These are phyloP conservation scores for Bombus pyrosoma DNA, from an alignment of 1,140 invertebrate species.

Conservation along the genomic window DNA sequence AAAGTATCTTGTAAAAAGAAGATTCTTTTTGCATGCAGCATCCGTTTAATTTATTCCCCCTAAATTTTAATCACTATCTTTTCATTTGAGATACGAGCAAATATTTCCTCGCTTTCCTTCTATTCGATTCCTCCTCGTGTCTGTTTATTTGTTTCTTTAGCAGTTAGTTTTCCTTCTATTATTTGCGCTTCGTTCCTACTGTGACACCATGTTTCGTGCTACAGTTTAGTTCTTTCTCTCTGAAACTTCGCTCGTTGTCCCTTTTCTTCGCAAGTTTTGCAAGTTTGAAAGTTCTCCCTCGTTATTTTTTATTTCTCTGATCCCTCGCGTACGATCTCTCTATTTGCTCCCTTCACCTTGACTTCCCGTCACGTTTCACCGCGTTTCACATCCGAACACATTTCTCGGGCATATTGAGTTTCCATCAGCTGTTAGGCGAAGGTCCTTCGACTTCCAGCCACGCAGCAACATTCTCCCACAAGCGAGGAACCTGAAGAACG, in stretches of 20 bases:
- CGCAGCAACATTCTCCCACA: not conserved
- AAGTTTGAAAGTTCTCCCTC: too few relatives aligned
- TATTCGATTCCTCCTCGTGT: not conserved
- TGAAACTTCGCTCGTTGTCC: not conserved
- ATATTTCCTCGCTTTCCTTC: not conserved
- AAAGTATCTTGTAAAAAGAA: not conserved
- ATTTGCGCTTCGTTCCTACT: not conserved
- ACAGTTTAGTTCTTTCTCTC: not conserved
- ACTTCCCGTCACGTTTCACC: slow-evolving; percentile 35
- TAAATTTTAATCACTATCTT: too few relatives aligned
- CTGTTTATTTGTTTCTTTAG: not conserved
- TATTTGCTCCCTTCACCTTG: slow-evolving; percentile 7
- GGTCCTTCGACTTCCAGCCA: slow-evolving; percentile 4
- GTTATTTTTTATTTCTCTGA: not conserved
- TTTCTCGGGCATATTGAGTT: slow-evolving; percentile 48
- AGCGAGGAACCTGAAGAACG: not conserved
- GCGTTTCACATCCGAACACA: slow-evolving; percentile 16
- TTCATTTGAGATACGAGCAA: not conserved
- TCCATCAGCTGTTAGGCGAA: slow-evolving; percentile 40
- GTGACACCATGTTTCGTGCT: not conserved
- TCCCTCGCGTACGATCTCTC: not conserved
- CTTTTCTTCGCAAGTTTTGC: not conserved
- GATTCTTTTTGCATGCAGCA: not conserved
- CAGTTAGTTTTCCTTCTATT: too few relatives aligned
- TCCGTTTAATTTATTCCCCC: too few relatives aligned